phyloP scores from a whole-genome alignment of 2,113 vertebrate species.

The Numenius arquata region DNA sequence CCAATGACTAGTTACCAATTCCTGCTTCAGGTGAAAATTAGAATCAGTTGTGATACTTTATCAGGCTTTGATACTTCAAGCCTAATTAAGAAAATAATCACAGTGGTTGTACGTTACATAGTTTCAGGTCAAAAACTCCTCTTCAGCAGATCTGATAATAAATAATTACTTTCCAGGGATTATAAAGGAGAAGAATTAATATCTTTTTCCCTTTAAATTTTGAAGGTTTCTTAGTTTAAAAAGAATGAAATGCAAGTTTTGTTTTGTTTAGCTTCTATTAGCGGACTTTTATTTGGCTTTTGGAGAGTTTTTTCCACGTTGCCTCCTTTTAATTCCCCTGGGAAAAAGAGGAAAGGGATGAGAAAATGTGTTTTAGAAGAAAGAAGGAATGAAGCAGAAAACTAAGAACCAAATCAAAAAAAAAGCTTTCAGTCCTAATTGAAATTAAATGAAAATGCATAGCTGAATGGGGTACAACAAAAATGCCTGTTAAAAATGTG shows the following conservation, averaged over 20 bases:
- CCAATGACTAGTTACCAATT: background rate
- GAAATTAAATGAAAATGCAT: slow-evolving; percentile 8
- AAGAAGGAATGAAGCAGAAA: background rate
- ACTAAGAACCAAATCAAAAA: background rate
- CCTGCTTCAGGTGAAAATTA: background rate
- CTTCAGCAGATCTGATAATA: background rate
- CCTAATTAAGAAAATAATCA: background rate
- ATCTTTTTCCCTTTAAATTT: background rate
- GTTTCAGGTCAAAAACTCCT: background rate
- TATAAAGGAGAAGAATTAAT: background rate
- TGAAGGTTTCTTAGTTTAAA: background rate
- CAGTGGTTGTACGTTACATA: background rate
- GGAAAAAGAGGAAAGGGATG: background rate
- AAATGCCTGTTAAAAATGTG: background rate
- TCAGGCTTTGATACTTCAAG: background rate
- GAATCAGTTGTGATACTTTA: background rate
- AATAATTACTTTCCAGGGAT: background rate
- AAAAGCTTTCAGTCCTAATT: slow-evolving; percentile 9
- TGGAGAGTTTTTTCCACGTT: background rate
- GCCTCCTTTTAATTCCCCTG: background rate
- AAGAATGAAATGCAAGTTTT: background rate
- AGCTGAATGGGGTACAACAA: background rate
- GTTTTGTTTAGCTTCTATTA: slow-evolving; percentile 1
- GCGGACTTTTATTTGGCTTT: slow-evolving; percentile 8
- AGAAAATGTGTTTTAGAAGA: slow-evolving; percentile 7